Evolutionary conservation across 37 sponge, comb jelly and placozoan species (phyloP), one percentile per base, ranked within the genome.

Genomic region (Bolinopsis microptera): DNA sequence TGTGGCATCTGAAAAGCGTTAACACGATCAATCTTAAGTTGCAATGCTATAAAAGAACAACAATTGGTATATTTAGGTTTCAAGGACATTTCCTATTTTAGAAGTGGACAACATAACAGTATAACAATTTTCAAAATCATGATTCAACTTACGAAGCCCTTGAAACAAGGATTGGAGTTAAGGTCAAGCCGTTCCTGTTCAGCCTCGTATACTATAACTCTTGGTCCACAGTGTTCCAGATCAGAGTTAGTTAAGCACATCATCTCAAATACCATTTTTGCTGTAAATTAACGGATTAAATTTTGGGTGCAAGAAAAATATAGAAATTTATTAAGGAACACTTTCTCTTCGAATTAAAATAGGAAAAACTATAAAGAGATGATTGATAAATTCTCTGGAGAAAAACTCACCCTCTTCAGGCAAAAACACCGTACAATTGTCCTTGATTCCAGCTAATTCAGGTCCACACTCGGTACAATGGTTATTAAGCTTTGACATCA

Each of bases 131-230:
- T n/a, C n/a, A n/a, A n/a, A n/a, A n/a, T n/a, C n/a, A n/a, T n/a
- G n/a, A n/a, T n/a, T n/a, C n/a, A n/a, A 86, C 90, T 86, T n/a
- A 86, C 90, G 28, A 33, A 86, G 38, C 90, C 90, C 26, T 86
- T 86, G 90, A 86, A 86, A 27, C 90, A 86, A 41, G 90, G 90
- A 30, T 86, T 86, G 0, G 61, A 41, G 48, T 86, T 86, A 0
- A 86, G 61, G 31, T 86, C 61, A 0, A 3, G 25, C 23, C 90
- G 24, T 23, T 86, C 61, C 31, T 38, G 32, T 34, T 86, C 90
- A 0, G 90, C 90, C 61, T 86, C 90, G 48, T 86, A 86, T 2
- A 36, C 1, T 0, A 86, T 40, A 21, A 86, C 35, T 23, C 39
- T 41, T 0, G 90, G 41, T 1, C 90, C 90, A 40, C 90, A 86